Evolutionary conservation across 2,113 vertebrate species (phyloP), one percentile per base, ranked within the genome.

Genomic region (Azemiops feae): DNA sequence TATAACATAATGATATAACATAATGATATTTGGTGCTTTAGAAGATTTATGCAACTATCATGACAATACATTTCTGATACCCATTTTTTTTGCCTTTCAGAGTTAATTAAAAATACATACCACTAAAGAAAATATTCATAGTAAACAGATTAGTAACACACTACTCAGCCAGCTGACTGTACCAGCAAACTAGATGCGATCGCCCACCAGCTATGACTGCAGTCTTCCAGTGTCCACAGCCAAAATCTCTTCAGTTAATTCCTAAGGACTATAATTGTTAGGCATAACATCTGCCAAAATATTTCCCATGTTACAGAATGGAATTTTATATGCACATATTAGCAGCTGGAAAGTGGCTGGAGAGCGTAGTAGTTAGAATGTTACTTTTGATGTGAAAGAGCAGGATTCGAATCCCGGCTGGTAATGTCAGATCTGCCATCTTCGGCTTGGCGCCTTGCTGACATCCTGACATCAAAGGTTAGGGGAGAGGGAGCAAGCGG

Each of bases 261-360:
- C 91, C 93, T 96, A 92, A 85, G 91, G 95, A 92, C 34, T 45
- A 7, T 93, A 96, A 97, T 95, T 95, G 95, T 52, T 95, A 95
- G 94, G 55, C 89, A 91, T 87, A 91, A 93, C 94, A 95, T 90
- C 95, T 93, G 89, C 5, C 93, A 87, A 94, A 94, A 96, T 69
- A 81, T 95, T 39, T 93, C 89, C 54, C 90, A 88, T 89, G 74
- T 90, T 50, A 8, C 53, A 55, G 53, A 89, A 89, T 39, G 53
- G n/a, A 89, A 55, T n/a, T 88, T 18, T 52, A 87, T 20, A 34
- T n/a, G 18, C 50, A n/a, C 34, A 34, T 30, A 87, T 23, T 34
- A 34, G 69, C 69, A 81, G 69, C 10, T 34, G 30, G 52, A 53
- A 12, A 53, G 12, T 53, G 52, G 52, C 52, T 53, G 52, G 11